phyloP scores from a whole-genome alignment of 2,797 vertebrate genomes.

The Staurois parvus region DNA sequence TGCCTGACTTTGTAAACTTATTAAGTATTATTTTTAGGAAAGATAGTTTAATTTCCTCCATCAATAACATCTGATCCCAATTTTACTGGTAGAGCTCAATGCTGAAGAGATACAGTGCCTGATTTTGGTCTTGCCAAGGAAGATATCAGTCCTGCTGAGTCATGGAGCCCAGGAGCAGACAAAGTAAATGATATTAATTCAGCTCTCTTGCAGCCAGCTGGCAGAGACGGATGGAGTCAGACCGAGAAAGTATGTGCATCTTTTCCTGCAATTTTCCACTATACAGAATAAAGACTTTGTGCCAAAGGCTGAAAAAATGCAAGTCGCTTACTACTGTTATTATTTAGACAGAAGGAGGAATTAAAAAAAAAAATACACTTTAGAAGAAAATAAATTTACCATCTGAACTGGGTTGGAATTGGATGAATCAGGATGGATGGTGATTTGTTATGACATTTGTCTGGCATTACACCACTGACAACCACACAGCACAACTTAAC shows the following conservation, averaged over 20 bases:
- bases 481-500: not conserved
- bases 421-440: not conserved
- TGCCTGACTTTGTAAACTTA: slow-evolving; percentile 23
- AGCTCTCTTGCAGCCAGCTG: not conserved
- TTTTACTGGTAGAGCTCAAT: not conserved
- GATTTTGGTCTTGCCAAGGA: slow-evolving; percentile 35
- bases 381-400: no score
- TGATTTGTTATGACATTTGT: not conserved
- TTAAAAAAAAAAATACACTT: no score
- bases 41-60: slow-evolving; percentile 15
- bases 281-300: slow-evolving; percentile 63
- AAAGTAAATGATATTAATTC: slow-evolving; percentile 47
- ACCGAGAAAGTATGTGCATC: slow-evolving; percentile 58
- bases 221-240: slow-evolving; percentile 28
- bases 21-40: slow-evolving; percentile 16
- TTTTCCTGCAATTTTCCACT: slow-evolving; percentile 59
- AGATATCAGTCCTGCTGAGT: slow-evolving; percentile 5
- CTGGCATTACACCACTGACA: not conserved
- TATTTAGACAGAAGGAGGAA: not conserved
- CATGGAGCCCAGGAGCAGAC: slow-evolving; percentile 12
- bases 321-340: slow-evolving; percentile 67
- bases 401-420: not conserved
- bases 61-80: slow-evolving; percentile 8
- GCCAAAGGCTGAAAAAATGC: slow-evolving; percentile 70
- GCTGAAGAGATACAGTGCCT: slow-evolving; percentile 39